Conservation (phyloP, 2,888 invertebrate genomes). For the Steinernema hermaphroditum region DNA sequence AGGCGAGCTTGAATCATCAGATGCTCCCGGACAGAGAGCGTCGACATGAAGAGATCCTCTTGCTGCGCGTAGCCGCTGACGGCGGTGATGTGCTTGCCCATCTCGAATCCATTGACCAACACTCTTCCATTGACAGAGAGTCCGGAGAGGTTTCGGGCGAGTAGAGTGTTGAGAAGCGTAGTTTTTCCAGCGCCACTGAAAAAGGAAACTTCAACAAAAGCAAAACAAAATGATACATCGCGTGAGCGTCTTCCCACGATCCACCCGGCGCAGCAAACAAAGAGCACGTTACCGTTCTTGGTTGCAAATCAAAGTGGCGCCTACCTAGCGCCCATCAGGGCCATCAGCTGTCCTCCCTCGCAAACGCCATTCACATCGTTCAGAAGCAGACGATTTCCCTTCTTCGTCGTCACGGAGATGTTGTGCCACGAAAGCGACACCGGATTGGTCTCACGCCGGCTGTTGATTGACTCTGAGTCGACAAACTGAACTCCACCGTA, state of each 20-base stretch:
- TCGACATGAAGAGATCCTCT: conserved; percentile 65
- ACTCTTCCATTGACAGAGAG: conserved; percentile 65
- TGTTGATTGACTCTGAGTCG: conserved; percentile 15
- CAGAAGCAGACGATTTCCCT: conserved; percentile 36
- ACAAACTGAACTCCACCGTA: background rate
- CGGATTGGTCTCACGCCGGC: conserved; percentile 32
- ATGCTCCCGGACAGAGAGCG: conserved; percentile 65
- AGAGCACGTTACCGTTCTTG: too few species aligned
- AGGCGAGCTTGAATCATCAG: conserved; percentile 72
- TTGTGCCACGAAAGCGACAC: conserved; percentile 57
- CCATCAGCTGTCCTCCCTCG: conserved; percentile 33
- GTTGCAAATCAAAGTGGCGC: too few species aligned
- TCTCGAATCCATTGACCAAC: conserved; percentile 54
- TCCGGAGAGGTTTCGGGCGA: conserved; percentile 53
- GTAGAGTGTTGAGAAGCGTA: conserved; percentile 84
- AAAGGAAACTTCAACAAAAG: conserved; percentile 31
- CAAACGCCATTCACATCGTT: conserved; percentile 36
- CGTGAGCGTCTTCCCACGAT: too few species aligned
- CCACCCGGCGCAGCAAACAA: too few species aligned
- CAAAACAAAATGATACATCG: background rate
- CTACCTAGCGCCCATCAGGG: conserved; percentile 40
- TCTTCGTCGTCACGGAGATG: conserved; percentile 44
- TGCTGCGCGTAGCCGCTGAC: conserved; percentile 65
- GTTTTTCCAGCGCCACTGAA: conserved; percentile 86
- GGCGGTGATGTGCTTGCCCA: conserved; percentile 52